Percentiles rank a stretch among this genome's conserved stretches.
phyloP scores from a whole-genome alignment of 2,113 vertebrate genomes.

The Eidolon helvum region DNA sequence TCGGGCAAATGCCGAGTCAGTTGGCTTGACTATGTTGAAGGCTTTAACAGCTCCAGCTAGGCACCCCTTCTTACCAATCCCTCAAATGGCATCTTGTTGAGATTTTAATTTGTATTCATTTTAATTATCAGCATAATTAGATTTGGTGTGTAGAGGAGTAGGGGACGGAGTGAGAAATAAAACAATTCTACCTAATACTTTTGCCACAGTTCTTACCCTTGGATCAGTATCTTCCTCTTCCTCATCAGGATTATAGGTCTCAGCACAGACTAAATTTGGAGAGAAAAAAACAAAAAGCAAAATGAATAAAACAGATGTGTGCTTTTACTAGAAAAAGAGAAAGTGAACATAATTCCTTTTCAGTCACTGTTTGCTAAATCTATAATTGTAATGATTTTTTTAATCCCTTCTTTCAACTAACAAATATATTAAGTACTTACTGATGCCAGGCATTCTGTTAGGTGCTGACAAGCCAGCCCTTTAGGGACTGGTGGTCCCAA shows the following conservation, averaged over 20 bases:
- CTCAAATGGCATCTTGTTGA: background rate
- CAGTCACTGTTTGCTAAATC: background rate
- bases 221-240: constrained; percentile 98
- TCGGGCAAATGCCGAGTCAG: background rate
- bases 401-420: background rate
- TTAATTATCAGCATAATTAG: background rate
- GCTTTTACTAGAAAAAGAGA: constrained; percentile 29
- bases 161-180: background rate
- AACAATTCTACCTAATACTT: background rate
- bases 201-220: constrained; percentile 83
- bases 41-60: background rate
- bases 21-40: background rate
- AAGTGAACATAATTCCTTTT: constrained; percentile 46
- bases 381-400: background rate
- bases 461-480: background rate
- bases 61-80: background rate
- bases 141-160: background rate
- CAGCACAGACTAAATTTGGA: constrained; percentile 92
- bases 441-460: background rate
- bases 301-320: constrained; percentile 34
- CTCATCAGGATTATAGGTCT: constrained; percentile 97
- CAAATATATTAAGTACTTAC: background rate
- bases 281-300: constrained; percentile 52
- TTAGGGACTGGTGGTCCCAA: background rate
- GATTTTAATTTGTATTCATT: constrained; percentile 30